Conservation (phyloP, 2,797 vertebrate species). For the Pseudochirops corinnae region DNA sequence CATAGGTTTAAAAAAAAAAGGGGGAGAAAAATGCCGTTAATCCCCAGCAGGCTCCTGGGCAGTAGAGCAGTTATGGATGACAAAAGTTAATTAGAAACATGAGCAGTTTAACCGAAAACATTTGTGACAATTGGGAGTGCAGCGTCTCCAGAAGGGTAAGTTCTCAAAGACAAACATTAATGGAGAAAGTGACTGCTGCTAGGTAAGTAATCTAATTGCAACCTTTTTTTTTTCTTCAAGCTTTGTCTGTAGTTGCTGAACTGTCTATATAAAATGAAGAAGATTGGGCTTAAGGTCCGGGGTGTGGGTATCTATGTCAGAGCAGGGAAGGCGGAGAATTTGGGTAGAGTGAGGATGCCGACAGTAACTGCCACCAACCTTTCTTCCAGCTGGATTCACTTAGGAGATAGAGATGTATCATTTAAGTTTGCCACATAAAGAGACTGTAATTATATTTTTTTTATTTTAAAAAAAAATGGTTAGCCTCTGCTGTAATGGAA, state of each 20-base stretch:
- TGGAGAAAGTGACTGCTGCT: constrained; percentile 79
- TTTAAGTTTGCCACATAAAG: constrained; percentile 23
- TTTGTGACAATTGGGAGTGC: constrained; percentile 86
- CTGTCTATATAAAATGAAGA: not conserved
- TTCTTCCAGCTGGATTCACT: constrained; percentile 56
- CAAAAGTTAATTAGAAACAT: constrained; percentile 90
- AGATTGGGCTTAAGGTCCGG: not conserved
- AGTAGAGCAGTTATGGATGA: constrained; percentile 85
- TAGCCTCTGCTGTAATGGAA: constrained; percentile 47
- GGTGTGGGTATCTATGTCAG: not conserved
- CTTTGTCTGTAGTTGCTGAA: constrained; percentile 35
- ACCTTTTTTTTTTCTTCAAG: constrained; percentile 57
- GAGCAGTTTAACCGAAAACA: constrained; percentile 87
- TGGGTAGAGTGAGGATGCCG: not conserved
- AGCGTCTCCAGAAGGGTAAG: constrained; percentile 81
- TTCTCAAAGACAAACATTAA: constrained; percentile 80
- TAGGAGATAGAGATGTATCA: not conserved
- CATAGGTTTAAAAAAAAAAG: constrained; percentile 81
- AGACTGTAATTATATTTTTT: not conserved
- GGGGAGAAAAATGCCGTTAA: constrained; percentile 82
- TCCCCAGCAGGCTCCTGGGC: constrained; percentile 88
- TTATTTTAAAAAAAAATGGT: not conserved
- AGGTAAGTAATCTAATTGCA: constrained; percentile 81
- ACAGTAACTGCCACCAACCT: constrained; percentile 15
- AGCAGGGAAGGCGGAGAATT: not conserved